A percentile compares a stretch with the other conserved stretches of the same genome.
Evolutionary conservation across 2,888 invertebrate species (phyloP).

Genomic region (Cerceris ruficornis): DNA sequence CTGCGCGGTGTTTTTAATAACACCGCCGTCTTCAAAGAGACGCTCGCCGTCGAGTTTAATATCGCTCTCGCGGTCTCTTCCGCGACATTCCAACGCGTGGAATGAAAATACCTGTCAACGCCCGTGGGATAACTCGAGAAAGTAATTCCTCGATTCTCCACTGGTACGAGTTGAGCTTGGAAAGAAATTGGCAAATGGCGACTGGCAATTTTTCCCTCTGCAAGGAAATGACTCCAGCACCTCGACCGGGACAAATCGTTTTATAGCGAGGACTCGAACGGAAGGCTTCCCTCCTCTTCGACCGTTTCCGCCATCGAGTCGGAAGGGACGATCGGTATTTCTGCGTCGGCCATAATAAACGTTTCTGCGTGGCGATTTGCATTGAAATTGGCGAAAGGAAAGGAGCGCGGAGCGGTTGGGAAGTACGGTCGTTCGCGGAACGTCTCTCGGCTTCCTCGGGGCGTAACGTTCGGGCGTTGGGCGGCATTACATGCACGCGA

Average conservation of each 20-base stretch:
- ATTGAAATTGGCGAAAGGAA: slow-evolving; percentile 45
- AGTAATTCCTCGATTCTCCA: background rate
- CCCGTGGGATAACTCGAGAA: background rate
- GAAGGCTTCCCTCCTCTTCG: background rate
- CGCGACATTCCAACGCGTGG: background rate
- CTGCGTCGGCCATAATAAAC: slow-evolving; percentile 51
- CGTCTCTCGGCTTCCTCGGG: slow-evolving; percentile 44
- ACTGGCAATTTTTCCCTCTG: background rate
- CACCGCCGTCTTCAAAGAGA: slow-evolving; percentile 18
- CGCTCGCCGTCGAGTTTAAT: slow-evolving; percentile 28
- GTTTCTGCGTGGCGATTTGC: slow-evolving; percentile 40
- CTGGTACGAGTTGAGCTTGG: background rate
- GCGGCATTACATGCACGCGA: slow-evolving; percentile 16
- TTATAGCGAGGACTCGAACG: too few species aligned
- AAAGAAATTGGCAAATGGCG: slow-evolving; percentile 9
- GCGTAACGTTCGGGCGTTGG: slow-evolving; percentile 19
- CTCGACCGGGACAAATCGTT: too few species aligned
- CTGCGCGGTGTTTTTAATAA: slow-evolving; percentile 11
- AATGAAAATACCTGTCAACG: slow-evolving; percentile 47
- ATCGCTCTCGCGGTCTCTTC: slow-evolving; percentile 15
- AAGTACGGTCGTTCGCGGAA: background rate
- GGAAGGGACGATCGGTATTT: slow-evolving; percentile 35
- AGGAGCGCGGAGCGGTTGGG: background rate
- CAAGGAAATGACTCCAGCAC: too few species aligned
- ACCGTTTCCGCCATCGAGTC: background rate